phyloP scores from a whole-genome alignment of 2,113 vertebrate species.

The Neolamprologus variostigma region DNA sequence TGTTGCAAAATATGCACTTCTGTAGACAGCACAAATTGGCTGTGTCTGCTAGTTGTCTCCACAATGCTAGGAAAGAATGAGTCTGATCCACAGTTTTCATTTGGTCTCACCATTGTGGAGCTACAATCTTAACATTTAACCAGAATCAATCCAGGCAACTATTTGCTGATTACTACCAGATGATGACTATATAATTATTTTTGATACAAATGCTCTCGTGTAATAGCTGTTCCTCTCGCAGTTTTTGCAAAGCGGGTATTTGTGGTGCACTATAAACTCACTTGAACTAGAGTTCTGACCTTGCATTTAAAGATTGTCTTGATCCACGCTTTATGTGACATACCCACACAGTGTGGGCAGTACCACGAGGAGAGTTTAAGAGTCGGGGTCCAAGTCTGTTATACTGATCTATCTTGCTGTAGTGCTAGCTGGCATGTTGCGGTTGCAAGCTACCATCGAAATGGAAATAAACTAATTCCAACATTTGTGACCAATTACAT shows the following conservation, averaged over 20 bases:
- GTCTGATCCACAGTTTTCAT: not conserved
- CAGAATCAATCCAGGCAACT: not conserved
- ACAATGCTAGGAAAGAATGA: not conserved
- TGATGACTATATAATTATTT: slow-evolving; percentile 11
- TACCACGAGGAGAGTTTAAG: not conserved
- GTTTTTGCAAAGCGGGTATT: not conserved
- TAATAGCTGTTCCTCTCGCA: not conserved
- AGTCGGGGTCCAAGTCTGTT: not conserved
- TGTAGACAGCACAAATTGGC: slow-evolving; percentile 4
- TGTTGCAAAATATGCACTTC: slow-evolving; percentile 10
- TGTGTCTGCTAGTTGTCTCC: not conserved
- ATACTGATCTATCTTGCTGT: not conserved
- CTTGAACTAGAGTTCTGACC: not conserved
- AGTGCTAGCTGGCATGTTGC: not conserved
- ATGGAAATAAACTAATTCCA: not conserved
- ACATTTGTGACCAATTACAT: not conserved
- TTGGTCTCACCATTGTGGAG: not conserved
- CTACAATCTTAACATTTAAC: not conserved
- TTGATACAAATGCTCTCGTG: not conserved
- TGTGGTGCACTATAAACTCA: not conserved
- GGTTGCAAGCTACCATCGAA: not conserved
- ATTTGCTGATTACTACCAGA: slow-evolving; percentile 33
- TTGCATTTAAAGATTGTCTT: not conserved
- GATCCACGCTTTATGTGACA: not conserved
- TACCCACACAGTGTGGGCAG: not conserved